These are phyloP conservation scores for Notothenia rossii DNA, from an alignment of 2,113 vertebrate genomes.

Conservation along the genomic window DNA sequence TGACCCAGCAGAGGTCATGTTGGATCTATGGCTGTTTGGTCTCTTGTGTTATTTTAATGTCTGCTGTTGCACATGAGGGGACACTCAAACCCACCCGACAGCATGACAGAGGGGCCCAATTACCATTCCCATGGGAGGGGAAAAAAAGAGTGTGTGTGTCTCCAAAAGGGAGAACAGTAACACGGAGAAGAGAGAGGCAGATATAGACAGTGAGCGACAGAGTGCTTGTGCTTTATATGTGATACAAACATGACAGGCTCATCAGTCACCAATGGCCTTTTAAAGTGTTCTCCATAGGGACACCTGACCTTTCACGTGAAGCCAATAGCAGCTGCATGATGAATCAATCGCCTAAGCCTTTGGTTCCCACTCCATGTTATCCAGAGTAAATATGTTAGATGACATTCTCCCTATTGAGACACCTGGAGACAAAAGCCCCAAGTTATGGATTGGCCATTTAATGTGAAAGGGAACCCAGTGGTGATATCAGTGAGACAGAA, in stretches of 20 bases:
- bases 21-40: slow-evolving; percentile 64
- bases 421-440: slow-evolving; percentile 56
- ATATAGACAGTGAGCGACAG: slow-evolving; percentile 26
- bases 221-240: slow-evolving; percentile 59
- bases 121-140: slow-evolving; percentile 60
- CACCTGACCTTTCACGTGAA: slow-evolving; percentile 79
- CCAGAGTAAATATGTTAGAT: slow-evolving; percentile 64
- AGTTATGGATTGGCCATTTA: slow-evolving; percentile 61
- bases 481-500: slow-evolving; percentile 31
- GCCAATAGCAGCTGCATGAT: slow-evolving; percentile 78
- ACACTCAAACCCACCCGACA: slow-evolving; percentile 72
- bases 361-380: slow-evolving; percentile 61
- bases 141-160: slow-evolving; percentile 38
- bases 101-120: slow-evolving; percentile 76
- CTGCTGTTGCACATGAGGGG: slow-evolving; percentile 69
- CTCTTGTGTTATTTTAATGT: slow-evolving; percentile 76
- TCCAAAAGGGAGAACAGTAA: background rate
- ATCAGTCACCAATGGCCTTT: slow-evolving; percentile 82
- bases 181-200: slow-evolving; percentile 21
- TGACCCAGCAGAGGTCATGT: slow-evolving; percentile 57
- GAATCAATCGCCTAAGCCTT: slow-evolving; percentile 74
- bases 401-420: slow-evolving; percentile 63
- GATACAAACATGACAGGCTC: slow-evolving; percentile 77
- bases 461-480: slow-evolving; percentile 34
- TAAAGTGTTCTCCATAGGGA: slow-evolving; percentile 76